These are phyloP conservation scores for Chaunax sp. DNA, from an alignment of 2,797 vertebrate genomes.

Conservation along the genomic window DNA sequence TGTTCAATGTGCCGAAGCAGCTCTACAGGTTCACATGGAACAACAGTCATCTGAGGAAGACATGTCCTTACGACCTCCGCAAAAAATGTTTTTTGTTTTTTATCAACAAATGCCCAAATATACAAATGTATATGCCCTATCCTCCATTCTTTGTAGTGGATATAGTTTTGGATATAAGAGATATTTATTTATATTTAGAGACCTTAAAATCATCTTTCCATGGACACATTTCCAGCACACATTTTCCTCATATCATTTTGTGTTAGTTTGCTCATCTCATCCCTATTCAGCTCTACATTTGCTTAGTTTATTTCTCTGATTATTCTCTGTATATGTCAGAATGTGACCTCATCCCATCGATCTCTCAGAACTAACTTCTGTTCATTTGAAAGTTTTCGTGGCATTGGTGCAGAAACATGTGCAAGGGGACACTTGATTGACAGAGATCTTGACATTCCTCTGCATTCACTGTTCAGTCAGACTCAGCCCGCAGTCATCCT, in stretches of 20 bases:
- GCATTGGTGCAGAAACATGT: not conserved
- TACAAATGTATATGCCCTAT: no score
- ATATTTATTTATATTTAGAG: no score
- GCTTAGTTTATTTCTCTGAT: not conserved
- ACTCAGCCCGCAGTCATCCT: conserved; percentile 32
- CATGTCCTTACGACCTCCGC: no score
- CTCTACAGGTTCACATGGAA: no score
- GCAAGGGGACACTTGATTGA: conserved; percentile 38
- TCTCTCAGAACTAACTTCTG: conserved; percentile 25
- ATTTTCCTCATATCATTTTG: not conserved
- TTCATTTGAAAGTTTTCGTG: conserved; percentile 16
- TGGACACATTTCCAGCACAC: no score
- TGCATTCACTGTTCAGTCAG: conserved; percentile 29
- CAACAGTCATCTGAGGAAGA: no score
- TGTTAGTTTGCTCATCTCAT: not conserved
- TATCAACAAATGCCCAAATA: no score
- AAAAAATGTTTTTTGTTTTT: no score
- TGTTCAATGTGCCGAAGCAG: conserved; percentile 37
- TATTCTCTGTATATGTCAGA: conserved; percentile 10
- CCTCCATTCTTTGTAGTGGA: no score
- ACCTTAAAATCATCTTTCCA: no score
- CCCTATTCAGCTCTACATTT: conserved; percentile 4
- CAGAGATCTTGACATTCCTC: conserved; percentile 30
- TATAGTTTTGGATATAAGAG: no score
- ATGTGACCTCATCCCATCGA: conserved; percentile 20